These are phyloP conservation scores for Mermis nigrescens DNA, from an alignment of 2,888 invertebrate genomes.

Conservation along the genomic window DNA sequence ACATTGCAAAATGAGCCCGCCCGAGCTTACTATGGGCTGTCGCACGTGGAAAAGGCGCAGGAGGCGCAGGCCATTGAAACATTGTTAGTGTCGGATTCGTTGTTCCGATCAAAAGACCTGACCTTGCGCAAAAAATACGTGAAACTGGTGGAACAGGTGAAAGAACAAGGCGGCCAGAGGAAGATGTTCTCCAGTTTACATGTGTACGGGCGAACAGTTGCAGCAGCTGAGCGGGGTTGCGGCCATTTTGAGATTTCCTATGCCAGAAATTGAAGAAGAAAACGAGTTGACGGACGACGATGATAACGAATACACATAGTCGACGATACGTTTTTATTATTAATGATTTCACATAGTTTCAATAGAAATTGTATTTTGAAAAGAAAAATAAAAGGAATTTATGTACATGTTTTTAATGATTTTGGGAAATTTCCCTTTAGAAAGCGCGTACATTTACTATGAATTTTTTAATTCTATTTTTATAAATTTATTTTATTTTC, in stretches of 20 bases:
- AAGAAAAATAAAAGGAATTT: too few relatives aligned
- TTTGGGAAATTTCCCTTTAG: too few relatives aligned
- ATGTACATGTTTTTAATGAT: too few relatives aligned
- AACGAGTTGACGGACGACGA: slow-evolving; percentile 31
- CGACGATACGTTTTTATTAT: too few relatives aligned
- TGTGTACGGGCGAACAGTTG: slow-evolving; percentile 90
- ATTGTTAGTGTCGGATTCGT: slow-evolving; percentile 76
- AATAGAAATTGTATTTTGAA: too few relatives aligned
- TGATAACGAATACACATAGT: slow-evolving; percentile 16
- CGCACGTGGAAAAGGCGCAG: slow-evolving; percentile 66
- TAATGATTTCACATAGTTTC: too few relatives aligned
- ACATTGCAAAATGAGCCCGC: slow-evolving; percentile 73
- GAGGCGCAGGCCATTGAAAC: slow-evolving; percentile 81
- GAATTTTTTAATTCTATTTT: too few relatives aligned
- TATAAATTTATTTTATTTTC: too few relatives aligned
- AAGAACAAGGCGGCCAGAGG: slow-evolving; percentile 66
- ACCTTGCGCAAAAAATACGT: slow-evolving; percentile 70
- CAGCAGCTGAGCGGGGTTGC: slow-evolving; percentile 87
- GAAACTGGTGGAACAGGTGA: slow-evolving; percentile 65
- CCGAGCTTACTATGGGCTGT: slow-evolving; percentile 87
- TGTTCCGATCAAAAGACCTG: slow-evolving; percentile 74
- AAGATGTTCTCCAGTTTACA: slow-evolving; percentile 95
- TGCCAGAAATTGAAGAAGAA: slow-evolving; percentile 71
- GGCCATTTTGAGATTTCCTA: slow-evolving; percentile 80
- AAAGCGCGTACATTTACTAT: too few relatives aligned